A percentile compares a stretch with the other conserved stretches of the same genome.
Evolutionary conservation across 2,888 invertebrate genomes (phyloP).

Genomic region (Rhamnusium bicolor): DNA sequence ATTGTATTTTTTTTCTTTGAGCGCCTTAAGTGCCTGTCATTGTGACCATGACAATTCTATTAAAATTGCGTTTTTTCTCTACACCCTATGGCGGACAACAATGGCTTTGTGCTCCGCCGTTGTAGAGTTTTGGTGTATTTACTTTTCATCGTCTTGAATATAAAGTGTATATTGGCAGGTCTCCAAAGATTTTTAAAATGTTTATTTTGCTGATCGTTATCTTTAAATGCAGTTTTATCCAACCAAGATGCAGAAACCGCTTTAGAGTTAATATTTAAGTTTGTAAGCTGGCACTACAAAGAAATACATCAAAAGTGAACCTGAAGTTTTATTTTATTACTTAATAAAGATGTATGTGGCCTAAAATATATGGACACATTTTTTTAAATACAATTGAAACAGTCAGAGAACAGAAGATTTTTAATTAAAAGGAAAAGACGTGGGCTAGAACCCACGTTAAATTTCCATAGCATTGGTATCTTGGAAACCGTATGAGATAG

Average conservation of each 20-base stretch:
- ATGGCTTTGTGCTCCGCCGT: background rate
- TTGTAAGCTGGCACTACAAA: background rate
- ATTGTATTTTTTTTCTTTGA: background rate
- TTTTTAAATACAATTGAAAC: too few species aligned
- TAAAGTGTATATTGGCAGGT: conserved; percentile 35
- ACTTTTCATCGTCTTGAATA: conserved; percentile 29
- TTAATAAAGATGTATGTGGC: too few species aligned
- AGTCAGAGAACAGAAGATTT: too few species aligned
- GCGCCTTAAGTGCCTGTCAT: background rate
- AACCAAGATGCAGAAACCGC: background rate
- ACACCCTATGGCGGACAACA: background rate
- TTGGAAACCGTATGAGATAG: too few species aligned
- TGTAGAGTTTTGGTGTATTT: conserved; percentile 20
- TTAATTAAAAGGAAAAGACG: too few species aligned
- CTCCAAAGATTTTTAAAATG: conserved; percentile 24
- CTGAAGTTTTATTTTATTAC: too few species aligned
- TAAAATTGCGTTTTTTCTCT: conserved; percentile 1
- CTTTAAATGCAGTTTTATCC: background rate
- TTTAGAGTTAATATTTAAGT: background rate
- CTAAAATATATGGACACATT: too few species aligned
- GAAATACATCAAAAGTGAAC: too few species aligned
- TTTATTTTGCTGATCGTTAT: background rate
- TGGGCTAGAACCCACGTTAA: too few species aligned
- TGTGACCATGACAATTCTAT: conserved; percentile 7
- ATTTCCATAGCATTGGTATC: too few species aligned